These are phyloP conservation scores for Lota lota DNA, from an alignment of 2,113 vertebrate genomes.

Conservation along the genomic window DNA sequence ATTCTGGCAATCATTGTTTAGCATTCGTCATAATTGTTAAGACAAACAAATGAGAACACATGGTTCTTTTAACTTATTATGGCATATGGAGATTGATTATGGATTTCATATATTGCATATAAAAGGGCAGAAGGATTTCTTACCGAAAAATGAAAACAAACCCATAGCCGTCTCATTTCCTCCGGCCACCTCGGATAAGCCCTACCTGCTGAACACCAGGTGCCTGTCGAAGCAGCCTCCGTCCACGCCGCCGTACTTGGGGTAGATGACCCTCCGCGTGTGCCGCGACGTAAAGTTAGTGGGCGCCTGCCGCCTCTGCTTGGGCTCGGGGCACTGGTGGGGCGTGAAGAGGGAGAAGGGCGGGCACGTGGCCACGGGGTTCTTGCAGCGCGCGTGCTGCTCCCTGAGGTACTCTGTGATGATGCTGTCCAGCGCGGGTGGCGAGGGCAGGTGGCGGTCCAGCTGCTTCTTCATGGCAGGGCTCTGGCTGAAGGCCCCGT, in stretches of 20 bases:
- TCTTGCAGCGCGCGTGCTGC: slow-evolving; percentile 98
- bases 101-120: too few relatives aligned
- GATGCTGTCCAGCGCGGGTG: slow-evolving; percentile 95
- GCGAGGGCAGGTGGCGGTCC: slow-evolving; percentile 94
- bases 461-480: slow-evolving; percentile 98
- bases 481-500: slow-evolving; percentile 96
- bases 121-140: too few relatives aligned
- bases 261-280: slow-evolving; percentile 89
- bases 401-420: slow-evolving; percentile 98
- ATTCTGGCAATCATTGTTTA: too few relatives aligned
- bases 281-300: slow-evolving; percentile 95
- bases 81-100: too few relatives aligned
- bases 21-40: too few relatives aligned
- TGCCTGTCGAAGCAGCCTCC: slow-evolving; percentile 98
- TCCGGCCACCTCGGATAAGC: not conserved
- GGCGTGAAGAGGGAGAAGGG: slow-evolving; percentile 98
- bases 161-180: too few relatives aligned
- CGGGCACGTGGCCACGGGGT: slow-evolving; percentile 98
- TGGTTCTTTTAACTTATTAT: too few relatives aligned
- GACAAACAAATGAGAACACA: too few relatives aligned
- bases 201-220: slow-evolving; percentile 97
- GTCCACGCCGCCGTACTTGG: slow-evolving; percentile 96
- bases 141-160: too few relatives aligned
- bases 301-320: slow-evolving; percentile 96
- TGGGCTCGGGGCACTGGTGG: slow-evolving; percentile 98